phyloP scores from a whole-genome alignment of 53 echinoderm and acorn worm species.

The Astropecten irregularis region DNA sequence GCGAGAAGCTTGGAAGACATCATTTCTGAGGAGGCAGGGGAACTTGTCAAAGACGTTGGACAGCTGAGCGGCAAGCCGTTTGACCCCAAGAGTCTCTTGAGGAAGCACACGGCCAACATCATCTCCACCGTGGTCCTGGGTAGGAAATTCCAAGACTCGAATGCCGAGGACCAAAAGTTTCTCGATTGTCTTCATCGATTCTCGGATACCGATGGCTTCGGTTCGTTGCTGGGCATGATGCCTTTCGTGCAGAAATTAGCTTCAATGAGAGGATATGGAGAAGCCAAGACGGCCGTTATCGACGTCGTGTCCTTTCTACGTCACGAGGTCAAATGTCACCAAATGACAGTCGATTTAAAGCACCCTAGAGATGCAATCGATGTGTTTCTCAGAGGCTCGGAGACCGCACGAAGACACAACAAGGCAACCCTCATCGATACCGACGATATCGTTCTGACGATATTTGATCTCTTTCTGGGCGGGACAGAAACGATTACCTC shows the following conservation, averaged over 20 bases:
- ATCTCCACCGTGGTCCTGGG: slow-evolving; percentile 8
- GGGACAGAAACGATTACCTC: slow-evolving; percentile 49
- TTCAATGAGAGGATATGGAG: background rate
- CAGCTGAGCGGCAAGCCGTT: background rate
- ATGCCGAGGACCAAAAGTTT: background rate
- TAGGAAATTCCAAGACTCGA: background rate
- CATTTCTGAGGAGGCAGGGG: background rate
- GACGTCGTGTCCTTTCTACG: background rate
- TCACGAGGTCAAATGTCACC: slow-evolving; percentile 2
- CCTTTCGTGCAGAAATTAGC: slow-evolving; percentile 5
- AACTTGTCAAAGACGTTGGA: background rate
- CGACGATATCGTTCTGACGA: slow-evolving; percentile 17
- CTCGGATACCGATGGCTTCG: slow-evolving; percentile 21
- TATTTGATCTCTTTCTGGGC: slow-evolving; percentile 46
- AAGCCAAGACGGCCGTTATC: background rate
- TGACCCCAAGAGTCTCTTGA: slow-evolving; percentile 1
- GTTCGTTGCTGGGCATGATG: slow-evolving; percentile 23
- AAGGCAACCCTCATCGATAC: background rate
- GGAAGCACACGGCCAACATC: slow-evolving; percentile 1
- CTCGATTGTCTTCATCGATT: slow-evolving; percentile 9
- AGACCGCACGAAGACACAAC: background rate
- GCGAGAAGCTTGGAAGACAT: background rate
- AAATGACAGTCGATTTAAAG: background rate
- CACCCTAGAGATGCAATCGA: slow-evolving; percentile 3
- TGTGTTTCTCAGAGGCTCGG: background rate